Base-by-base conservation (phyloP, 2,888 invertebrate genomes). In the Octonoba sinensis region DNA sequence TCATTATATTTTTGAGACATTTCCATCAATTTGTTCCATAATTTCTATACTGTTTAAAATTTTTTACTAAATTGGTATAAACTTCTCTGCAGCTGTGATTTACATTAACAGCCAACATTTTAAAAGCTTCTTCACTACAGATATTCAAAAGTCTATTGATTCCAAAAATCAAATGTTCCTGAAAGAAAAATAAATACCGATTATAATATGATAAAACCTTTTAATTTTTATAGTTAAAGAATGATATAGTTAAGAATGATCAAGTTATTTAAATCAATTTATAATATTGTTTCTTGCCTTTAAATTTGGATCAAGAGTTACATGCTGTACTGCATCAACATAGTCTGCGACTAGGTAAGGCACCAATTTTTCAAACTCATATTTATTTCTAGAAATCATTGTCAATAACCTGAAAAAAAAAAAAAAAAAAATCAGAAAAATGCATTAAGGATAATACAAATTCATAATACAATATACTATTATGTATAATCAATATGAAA, bases 301-400 rank as follows among this genome's bases (percentile, higher is more conserved):
- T 44, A 84, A 67, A 72, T 51, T 86, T 86, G 86, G 79, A 8
- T 77, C 66, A n/a, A 78, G 47, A 46, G 83, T 83, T 6, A 78
- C 51, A 49, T 83, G 15, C 47, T 83, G 77, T 18, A 78, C 65
- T 49, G 44, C 20, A 27, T 73, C 64, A 18, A 78, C 73, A 74
- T 73, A 83, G 22, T 77, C 77, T 15, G 73, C 77, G 24, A 83
- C 54, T 3, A 83, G 51, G 16, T 59, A 67, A 44, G 83, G 77
- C 13, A 74, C 83, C 6, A 83, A 27, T 46, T 83, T 77, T 8
- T 73, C 51, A 62, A 83, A 78, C 12, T 69, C 69, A 18, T 2
- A 57, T 49, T 83, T 67, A 27, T 83, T 59, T 18, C 46, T 56
- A 6, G 69, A 12, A 20, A 83, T 62, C 11, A 67, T 46, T 13